These are phyloP conservation scores for Xestia sexstrigata DNA, from an alignment of 2,888 invertebrate genomes.

Conservation along the genomic window DNA sequence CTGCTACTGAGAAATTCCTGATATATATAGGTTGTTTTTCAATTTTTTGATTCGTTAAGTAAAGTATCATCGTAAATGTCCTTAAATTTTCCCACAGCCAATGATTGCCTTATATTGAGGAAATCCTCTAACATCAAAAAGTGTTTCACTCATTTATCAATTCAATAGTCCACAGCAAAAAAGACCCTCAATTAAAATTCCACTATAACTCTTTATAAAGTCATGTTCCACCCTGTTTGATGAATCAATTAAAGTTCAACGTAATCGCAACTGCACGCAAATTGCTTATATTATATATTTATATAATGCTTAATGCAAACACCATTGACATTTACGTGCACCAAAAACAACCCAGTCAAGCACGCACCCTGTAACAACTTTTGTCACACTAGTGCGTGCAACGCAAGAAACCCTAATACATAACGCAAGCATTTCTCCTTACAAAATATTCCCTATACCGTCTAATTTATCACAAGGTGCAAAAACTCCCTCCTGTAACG, in stretches of 20 bases:
- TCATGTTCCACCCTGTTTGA: not conserved
- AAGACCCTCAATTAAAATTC: not conserved
- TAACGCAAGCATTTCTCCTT: conserved; percentile 45
- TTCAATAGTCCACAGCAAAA: not conserved
- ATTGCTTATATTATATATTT: too few relatives aligned
- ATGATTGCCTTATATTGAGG: not conserved
- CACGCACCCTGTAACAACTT: conserved; percentile 20
- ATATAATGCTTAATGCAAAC: too few relatives aligned
- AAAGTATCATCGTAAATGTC: too few relatives aligned
- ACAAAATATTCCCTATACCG: conserved; percentile 56
- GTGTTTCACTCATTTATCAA: not conserved
- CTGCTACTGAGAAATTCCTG: too few relatives aligned
- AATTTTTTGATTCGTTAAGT: not conserved
- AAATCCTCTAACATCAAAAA: not conserved
- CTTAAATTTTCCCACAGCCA: too few relatives aligned
- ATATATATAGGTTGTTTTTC: not conserved
- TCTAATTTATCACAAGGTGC: conserved; percentile 65
- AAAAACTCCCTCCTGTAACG: conserved; percentile 59
- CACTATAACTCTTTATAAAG: not conserved
- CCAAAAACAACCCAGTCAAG: not conserved
- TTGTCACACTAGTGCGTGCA: conserved; percentile 31
- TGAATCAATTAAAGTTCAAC: conserved; percentile 10
- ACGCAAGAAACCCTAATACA: conserved; percentile 27
- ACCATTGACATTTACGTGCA: conserved; percentile 23
- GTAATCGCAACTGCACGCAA: conserved; percentile 10